These are phyloP conservation scores for Volucella inflata DNA, from an alignment of 2,888 invertebrate species.

Conservation along the genomic window DNA sequence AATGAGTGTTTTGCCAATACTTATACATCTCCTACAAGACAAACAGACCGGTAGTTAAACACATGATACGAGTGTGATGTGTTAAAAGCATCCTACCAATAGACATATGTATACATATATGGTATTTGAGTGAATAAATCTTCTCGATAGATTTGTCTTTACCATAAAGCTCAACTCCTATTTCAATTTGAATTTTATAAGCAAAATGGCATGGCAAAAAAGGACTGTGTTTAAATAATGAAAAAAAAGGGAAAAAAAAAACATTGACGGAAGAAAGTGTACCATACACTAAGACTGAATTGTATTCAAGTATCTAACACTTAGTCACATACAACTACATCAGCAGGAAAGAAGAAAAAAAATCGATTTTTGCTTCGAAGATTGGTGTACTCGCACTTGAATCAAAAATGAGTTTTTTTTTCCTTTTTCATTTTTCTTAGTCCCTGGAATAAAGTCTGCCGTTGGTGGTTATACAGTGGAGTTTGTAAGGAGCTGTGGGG, in stretches of 20 bases:
- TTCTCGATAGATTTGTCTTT: conserved; percentile 15
- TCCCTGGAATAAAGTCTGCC: conserved; percentile 19
- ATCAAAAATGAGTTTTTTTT: conserved; percentile 30
- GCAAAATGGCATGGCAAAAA: conserved; percentile 20
- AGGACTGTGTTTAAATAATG: conserved; percentile 42
- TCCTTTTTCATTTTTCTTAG: conserved; percentile 6
- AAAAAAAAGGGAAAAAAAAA: conserved; percentile 8
- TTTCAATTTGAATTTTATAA: conserved; percentile 6
- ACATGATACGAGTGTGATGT: conserved; percentile 7
- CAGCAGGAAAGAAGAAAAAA: conserved; percentile 24
- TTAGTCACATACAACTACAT: conserved; percentile 60
- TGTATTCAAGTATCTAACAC: conserved; percentile 60
- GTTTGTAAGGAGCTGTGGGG: conserved; percentile 18
- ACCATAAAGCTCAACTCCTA: not conserved
- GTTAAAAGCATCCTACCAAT: not conserved
- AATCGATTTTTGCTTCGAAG: conserved; percentile 59
- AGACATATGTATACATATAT: not conserved
- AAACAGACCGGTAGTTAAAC: conserved; percentile 10
- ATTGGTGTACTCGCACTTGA: conserved; percentile 35
- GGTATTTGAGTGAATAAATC: not conserved
- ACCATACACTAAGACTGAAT: conserved; percentile 52
- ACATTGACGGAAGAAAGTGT: not conserved
- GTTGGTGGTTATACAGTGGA: conserved; percentile 25
- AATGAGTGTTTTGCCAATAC: conserved; percentile 27
- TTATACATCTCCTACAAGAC: conserved; percentile 13